phyloP scores from a whole-genome alignment of 2,113 vertebrate species.

The Chloebia gouldiae region DNA sequence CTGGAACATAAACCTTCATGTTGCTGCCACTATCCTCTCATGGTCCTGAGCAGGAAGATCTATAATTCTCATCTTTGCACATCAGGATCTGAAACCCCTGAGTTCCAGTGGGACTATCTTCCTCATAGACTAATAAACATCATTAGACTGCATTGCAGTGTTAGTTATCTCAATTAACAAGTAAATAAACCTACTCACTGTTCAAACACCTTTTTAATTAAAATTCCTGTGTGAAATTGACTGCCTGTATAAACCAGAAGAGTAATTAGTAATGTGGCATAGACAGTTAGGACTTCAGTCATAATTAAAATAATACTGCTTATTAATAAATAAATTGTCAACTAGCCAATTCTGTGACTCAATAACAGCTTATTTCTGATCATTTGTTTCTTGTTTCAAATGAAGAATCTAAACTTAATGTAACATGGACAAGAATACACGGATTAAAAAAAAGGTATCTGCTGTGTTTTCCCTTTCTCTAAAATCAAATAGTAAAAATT shows the following conservation, averaged over 20 bases:
- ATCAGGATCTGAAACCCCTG: background rate
- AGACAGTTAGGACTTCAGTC: background rate
- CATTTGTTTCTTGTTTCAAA: background rate
- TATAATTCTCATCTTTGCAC: background rate
- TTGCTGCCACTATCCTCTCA: background rate
- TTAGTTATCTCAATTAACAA: background rate
- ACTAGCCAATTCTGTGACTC: background rate
- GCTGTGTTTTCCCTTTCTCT: background rate
- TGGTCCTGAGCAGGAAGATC: background rate
- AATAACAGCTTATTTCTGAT: background rate
- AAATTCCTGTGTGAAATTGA: conserved; percentile 26
- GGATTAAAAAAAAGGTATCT: background rate
- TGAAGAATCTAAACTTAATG: background rate
- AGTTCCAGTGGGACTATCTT: background rate
- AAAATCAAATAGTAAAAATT: background rate
- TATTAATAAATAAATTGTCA: conserved; percentile 16
- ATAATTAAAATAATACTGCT: background rate
- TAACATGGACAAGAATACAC: background rate
- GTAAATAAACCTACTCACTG: background rate
- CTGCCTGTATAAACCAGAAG: background rate
- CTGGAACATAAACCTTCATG: background rate
- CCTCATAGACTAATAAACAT: background rate
- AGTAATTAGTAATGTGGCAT: background rate
- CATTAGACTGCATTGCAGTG: accelerated
- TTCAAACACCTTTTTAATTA: conserved; percentile 38